Evolutionary conservation across 2,888 invertebrate species (phyloP).

Genomic region (Cephalotes varians): DNA sequence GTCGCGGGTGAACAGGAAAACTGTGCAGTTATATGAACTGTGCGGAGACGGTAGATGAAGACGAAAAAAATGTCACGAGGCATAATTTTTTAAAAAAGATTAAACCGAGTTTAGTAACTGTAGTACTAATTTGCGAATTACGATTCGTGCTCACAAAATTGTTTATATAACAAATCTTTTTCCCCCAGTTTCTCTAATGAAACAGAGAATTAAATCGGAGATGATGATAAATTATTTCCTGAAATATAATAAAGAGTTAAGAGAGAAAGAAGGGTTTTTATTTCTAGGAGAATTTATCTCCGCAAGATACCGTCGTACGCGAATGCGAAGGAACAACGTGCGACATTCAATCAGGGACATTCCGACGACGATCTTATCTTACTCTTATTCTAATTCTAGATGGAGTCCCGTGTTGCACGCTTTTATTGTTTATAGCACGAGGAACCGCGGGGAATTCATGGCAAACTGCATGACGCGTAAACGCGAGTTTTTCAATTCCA

Average conservation of each 20-base stretch:
- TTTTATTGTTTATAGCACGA: neutral
- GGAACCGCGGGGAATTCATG: neutral
- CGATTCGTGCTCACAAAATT: neutral
- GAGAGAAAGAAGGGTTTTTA: neutral
- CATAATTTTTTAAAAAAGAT: neutral
- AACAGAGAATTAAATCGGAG: neutral
- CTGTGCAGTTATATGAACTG: too few relatives aligned
- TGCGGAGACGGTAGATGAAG: too few relatives aligned
- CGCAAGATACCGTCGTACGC: neutral
- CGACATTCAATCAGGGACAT: neutral
- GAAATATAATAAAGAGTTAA: neutral
- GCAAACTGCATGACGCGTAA: constrained; percentile 4
- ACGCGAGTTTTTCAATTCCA: constrained; percentile 66
- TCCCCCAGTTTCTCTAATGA: neutral
- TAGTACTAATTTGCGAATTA: constrained; percentile 2
- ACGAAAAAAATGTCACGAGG: too few relatives aligned
- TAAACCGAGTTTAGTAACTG: neutral
- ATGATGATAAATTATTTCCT: neutral
- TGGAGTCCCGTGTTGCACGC: neutral
- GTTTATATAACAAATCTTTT: neutral
- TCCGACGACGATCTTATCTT: constrained; percentile 13
- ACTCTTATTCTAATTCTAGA: constrained; percentile 4
- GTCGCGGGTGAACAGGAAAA: too few relatives aligned
- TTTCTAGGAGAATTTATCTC: neutral
- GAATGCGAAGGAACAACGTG: neutral